These are phyloP conservation scores for Cetonia aurata DNA, from an alignment of 2,888 invertebrate species.

Conservation along the genomic window DNA sequence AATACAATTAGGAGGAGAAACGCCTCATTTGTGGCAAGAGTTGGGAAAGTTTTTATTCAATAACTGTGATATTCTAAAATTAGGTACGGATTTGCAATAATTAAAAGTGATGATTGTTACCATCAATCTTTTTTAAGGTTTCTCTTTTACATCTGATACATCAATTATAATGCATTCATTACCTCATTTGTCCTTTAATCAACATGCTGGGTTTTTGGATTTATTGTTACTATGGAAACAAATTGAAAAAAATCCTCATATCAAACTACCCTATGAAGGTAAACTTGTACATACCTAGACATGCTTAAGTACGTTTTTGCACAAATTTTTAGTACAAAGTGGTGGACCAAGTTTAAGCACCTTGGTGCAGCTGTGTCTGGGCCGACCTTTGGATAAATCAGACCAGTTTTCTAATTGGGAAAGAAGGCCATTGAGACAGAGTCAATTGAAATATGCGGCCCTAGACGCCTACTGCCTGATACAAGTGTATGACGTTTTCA, in stretches of 20 bases:
- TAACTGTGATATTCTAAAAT: constrained; percentile 83
- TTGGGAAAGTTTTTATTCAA: constrained; percentile 77
- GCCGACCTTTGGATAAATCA: constrained; percentile 83
- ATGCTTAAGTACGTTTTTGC: neutral
- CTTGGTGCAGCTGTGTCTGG: constrained; percentile 82
- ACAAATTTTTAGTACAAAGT: constrained; percentile 45
- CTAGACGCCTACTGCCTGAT: constrained; percentile 90
- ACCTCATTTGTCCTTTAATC: constrained; percentile 69
- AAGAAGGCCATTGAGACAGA: constrained; percentile 80
- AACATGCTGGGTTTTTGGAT: constrained; percentile 72
- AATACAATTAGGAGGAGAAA: constrained; percentile 69
- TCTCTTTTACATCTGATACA: constrained; percentile 71
- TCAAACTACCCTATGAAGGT: constrained; percentile 72
- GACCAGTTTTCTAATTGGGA: constrained; percentile 96
- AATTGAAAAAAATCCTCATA: constrained; percentile 68
- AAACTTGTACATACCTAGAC: neutral
- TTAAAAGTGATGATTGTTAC: neutral
- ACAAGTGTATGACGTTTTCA: constrained; percentile 80
- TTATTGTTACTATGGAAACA: constrained; percentile 72
- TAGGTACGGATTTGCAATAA: constrained; percentile 71
- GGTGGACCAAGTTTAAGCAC: constrained; percentile 73
- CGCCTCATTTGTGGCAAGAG: constrained; percentile 73
- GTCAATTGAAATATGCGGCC: constrained; percentile 88
- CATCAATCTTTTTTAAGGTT: constrained; percentile 65
- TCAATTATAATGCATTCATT: constrained; percentile 73